Evolutionary conservation across 2,888 invertebrate species (phyloP), one percentile per base, ranked within the genome.

Genomic region (Drosophila maculinotata): DNA sequence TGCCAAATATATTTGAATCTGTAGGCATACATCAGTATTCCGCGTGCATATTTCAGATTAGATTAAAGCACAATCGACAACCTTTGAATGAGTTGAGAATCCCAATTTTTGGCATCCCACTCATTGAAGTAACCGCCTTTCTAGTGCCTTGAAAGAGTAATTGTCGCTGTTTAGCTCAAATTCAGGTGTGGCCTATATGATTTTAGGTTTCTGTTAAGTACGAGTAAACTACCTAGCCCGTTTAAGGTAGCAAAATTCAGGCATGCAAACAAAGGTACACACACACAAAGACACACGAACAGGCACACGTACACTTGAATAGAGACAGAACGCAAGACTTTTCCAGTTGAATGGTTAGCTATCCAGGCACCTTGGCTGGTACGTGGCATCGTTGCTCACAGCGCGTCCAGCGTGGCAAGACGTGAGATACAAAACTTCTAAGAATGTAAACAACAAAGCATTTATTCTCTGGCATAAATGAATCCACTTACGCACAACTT

Each of bases 381-480:
- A 53, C 62, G 52, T 56, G 67, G 72, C 67, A 44, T 30, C 58
- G 57, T 44, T 58, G 57, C 66, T 69, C 52, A 53, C 52, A 56
- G 62, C 42, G 67, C 53, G 63, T 45, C 63, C 68, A 56, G 63
- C 47, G 62, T 63, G 67, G 70, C 47, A 76, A 68, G 64, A 84
- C 79, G 76, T 84, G 82, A 69, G 82, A 81, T 69, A 79, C 65
- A 77, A 79, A 83, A 83, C 80, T 86, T 78, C 63, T 52, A 67
- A 80, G 79, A 86, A 83, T 83, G 80, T 80, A 83, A 85, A 83
- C 80, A 79, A 82, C 83, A 78, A 80, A 86, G 83, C 83, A 78
- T 83, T 82, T 85, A 78, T 76, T 70, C 52, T 70, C 17, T 42
- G 52, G 72, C 85, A 68, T 76, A 85, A 85, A 85, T 79, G 82